Conservation (phyloP, 2,797 vertebrate species). For the Alfaro cultratus region DNA sequence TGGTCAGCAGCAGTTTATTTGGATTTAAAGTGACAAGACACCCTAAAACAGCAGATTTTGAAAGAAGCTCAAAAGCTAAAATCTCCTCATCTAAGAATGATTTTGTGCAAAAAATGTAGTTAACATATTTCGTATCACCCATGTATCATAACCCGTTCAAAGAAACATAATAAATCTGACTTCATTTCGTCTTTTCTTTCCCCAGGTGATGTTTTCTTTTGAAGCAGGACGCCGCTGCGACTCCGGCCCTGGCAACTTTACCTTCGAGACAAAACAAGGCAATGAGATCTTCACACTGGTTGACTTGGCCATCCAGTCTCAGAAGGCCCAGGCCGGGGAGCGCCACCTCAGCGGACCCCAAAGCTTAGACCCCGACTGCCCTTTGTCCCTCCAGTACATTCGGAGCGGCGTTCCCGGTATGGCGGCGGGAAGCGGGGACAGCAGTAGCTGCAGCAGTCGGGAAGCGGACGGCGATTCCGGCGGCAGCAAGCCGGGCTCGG, state of each 20-base stretch:
- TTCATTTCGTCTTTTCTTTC: neutral
- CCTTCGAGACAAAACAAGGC: slow-evolving; percentile 96
- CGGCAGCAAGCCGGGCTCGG: slow-evolving; percentile 75
- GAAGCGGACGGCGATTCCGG: slow-evolving; percentile 82
- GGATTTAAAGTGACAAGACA: too few relatives aligned
- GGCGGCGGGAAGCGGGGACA: slow-evolving; percentile 32
- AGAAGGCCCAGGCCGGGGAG: slow-evolving; percentile 88
- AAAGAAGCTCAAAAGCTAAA: too few relatives aligned
- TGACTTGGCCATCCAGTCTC: slow-evolving; percentile 90
- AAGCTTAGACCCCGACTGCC: slow-evolving; percentile 73
- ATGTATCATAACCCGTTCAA: neutral
- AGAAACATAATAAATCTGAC: neutral
- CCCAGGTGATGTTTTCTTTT: slow-evolving; percentile 98
- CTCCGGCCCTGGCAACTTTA: slow-evolving; percentile 96
- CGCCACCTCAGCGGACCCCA: slow-evolving; percentile 76
- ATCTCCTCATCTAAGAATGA: too few relatives aligned
- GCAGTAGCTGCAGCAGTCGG: slow-evolving; percentile 70
- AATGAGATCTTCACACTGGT: slow-evolving; percentile 94
- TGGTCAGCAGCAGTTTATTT: too few relatives aligned
- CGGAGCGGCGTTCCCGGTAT: slow-evolving; percentile 41
- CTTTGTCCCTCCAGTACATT: slow-evolving; percentile 64
- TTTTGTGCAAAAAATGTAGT: too few relatives aligned
- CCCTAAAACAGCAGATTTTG: too few relatives aligned
- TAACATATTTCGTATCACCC: too few relatives aligned
- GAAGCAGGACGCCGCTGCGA: slow-evolving; percentile 95